Conservation (phyloP, 1,140 invertebrate genomes). For the Drosophila pseudoananassae region DNA sequence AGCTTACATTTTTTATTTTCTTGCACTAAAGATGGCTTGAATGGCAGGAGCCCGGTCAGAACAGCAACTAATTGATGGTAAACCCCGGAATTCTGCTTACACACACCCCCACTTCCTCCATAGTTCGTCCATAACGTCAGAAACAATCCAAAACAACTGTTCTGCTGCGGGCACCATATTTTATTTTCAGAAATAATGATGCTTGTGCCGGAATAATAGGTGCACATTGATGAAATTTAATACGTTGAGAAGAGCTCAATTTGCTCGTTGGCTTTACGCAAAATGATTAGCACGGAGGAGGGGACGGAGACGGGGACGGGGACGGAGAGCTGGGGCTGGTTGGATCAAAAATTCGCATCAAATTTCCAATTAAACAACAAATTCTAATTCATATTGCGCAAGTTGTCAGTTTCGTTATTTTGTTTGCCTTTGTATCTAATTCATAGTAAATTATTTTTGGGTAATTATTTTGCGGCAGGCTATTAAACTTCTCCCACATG, state of each 20-base stretch:
- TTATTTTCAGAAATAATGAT: constrained; percentile 71
- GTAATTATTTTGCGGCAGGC: constrained; percentile 63
- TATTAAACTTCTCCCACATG: constrained; percentile 47
- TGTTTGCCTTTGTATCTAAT: constrained; percentile 50
- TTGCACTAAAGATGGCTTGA: constrained; percentile 20
- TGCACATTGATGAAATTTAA: constrained; percentile 77
- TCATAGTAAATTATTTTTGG: constrained; percentile 67
- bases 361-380: constrained; percentile 80
- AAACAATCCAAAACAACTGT: constrained; percentile 6
- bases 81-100: constrained; percentile 4
- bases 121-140: background rate
- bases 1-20: too few species aligned
- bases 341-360: constrained; percentile 52
- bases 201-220: constrained; percentile 61
- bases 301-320: background rate
- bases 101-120: too few species aligned
- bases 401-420: constrained; percentile 18
- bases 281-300: background rate
- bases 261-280: constrained; percentile 35
- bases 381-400: constrained; percentile 73
- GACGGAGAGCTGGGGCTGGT: background rate
- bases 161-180: constrained; percentile 37
- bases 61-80: constrained; percentile 30
- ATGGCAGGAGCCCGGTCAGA: background rate
- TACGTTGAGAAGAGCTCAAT: constrained; percentile 72